phyloP scores from a whole-genome alignment of 2,797 vertebrate genomes.

The Pterois miles region DNA sequence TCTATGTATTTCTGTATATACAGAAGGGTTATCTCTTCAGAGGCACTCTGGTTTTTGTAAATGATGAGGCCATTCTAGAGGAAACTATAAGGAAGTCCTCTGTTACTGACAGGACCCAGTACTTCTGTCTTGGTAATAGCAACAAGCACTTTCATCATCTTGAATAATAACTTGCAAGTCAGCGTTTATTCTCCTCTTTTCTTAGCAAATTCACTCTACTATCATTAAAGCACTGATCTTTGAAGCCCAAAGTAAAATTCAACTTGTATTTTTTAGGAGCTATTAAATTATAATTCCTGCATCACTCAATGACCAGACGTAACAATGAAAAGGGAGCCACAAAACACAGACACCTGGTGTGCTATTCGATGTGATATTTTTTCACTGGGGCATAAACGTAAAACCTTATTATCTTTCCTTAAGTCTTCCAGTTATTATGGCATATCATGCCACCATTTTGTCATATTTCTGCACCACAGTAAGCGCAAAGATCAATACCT shows the following conservation, averaged over 20 bases:
- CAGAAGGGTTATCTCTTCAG: conserved; percentile 54
- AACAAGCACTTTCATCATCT: background rate
- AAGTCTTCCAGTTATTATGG: background rate
- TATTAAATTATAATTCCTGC: fast-evolving
- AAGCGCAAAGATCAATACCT: no score
- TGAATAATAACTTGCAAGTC: background rate
- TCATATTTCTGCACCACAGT: no score
- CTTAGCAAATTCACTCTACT: background rate
- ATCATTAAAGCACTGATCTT: background rate
- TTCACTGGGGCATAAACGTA: no score
- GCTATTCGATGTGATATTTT: no score
- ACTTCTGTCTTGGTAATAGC: no score
- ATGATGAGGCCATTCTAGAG: conserved; percentile 37
- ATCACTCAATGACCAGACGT: fast-evolving
- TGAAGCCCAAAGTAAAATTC: background rate
- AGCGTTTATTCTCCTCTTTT: background rate
- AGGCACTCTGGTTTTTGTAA: conserved; percentile 61
- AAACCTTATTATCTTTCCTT: background rate
- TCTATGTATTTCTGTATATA: background rate
- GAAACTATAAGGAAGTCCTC: conserved; percentile 39
- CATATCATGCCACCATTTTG: background rate
- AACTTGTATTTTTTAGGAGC: no score
- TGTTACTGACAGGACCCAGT: conserved; percentile 49
- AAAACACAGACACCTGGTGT: background rate
- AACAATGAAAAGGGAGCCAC: background rate